Evolutionary conservation across 2,888 invertebrate species (phyloP), one percentile per base, ranked within the genome.

Genomic region (Nasonovia ribisnigri): DNA sequence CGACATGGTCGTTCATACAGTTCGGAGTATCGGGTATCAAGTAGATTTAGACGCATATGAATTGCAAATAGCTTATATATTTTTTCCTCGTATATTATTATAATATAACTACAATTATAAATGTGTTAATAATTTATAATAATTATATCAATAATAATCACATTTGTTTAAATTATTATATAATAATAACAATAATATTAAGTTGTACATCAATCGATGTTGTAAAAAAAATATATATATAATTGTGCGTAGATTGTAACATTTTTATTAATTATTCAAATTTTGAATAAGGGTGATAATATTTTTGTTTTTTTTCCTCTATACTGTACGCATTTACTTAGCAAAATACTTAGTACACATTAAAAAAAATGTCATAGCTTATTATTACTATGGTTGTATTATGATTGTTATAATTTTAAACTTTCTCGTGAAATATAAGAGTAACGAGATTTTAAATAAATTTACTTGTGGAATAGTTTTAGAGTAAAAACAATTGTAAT

Each of bases 1-100:
- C 90, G 93, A 93, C 93, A 93, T 86, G 93, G 93, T 93, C 93
- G 93, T 93, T 93, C 93, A 93, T 93, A 93, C 93, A 90, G 93
- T 93, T 93, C 93, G 93, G 93, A 93, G 87, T 93, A 93, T 93
- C 93, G 93, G 93, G 93, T 93, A 93, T 93, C 93, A 93, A 93
- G 93, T 93, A 93, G 93, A 90, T 93, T 93, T 90, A 93, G 93
- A 93, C 90, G 93, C 93, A 90, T 87, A 93, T 77, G 67, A 90
- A 93, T 90, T 90, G 90, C 90, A 93, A 90, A 90, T 90, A 90
- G 84, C 51, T 46, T 93, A 67, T 93, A 90, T 93, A 42, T 84
- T 54, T 54, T 93, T 93, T 93, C 88, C 84, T 89, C 29, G 36
- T 89, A 51, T 90, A 93, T 90, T 86, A 77, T 77, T 77, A 92